phyloP scores from a whole-genome alignment of 2,113 vertebrate genomes.

The Dipodomys merriami region DNA sequence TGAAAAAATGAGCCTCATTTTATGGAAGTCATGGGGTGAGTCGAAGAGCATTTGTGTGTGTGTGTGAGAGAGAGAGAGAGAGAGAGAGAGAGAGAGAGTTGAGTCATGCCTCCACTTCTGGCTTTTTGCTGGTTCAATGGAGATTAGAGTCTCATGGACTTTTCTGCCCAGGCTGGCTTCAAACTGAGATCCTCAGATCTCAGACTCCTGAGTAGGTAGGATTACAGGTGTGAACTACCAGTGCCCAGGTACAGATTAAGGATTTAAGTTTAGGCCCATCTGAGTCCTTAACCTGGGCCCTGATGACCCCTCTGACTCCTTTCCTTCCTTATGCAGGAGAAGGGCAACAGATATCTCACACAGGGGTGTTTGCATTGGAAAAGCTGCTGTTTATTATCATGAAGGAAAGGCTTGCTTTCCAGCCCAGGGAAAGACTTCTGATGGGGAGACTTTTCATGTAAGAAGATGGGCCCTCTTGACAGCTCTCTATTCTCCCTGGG shows the following conservation, averaged over 20 bases:
- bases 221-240: too few relatives aligned
- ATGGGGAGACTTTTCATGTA: not conserved
- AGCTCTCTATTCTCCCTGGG: not conserved
- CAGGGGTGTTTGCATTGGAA: not conserved
- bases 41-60: not conserved
- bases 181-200: too few relatives aligned
- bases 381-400: not conserved
- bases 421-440: not conserved
- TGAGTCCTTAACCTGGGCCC: not conserved
- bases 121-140: too few relatives aligned
- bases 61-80: too few relatives aligned
- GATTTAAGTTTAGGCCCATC: not conserved
- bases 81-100: too few relatives aligned
- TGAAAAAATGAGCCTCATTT: slow-evolving; percentile 12
- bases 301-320: not conserved
- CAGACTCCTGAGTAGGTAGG: too few relatives aligned
- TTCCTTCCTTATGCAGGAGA: not conserved
- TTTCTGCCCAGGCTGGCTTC: too few relatives aligned
- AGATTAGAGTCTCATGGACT: too few relatives aligned
- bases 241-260: too few relatives aligned
- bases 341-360: not conserved
- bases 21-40: not conserved
- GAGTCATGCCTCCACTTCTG: too few relatives aligned
- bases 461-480: not conserved
- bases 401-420: not conserved